These are phyloP conservation scores for Gonatopus flavifemur DNA, from an alignment of 1,140 invertebrate genomes.

Conservation along the genomic window DNA sequence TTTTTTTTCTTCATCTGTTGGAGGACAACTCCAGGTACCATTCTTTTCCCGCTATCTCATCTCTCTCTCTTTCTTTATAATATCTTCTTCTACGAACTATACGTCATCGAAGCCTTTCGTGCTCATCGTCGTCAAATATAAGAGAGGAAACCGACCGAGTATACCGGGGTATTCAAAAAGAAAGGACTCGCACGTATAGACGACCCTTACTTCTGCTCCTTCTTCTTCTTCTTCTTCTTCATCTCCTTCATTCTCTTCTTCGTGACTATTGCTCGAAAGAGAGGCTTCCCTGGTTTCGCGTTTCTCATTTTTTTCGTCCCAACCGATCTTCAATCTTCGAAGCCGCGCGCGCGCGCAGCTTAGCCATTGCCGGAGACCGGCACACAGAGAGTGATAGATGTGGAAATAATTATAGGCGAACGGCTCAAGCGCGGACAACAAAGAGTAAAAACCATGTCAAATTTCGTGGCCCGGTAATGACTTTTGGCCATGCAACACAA, in stretches of 20 bases:
- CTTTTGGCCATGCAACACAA: constrained; percentile 48
- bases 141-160: not conserved
- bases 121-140: constrained; percentile 22
- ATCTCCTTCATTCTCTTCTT: not conserved
- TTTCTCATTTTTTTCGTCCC: constrained; percentile 39
- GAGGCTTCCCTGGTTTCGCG: constrained; percentile 38
- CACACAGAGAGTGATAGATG: constrained; percentile 48
- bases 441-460: constrained; percentile 56
- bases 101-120: constrained; percentile 39
- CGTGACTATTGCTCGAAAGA: constrained; percentile 39
- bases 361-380: constrained; percentile 30
- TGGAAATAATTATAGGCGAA: constrained; percentile 59
- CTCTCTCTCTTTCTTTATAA: constrained; percentile 31
- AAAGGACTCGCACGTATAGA: not conserved
- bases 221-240: not conserved
- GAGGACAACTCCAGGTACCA: constrained; percentile 31
- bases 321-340: constrained; percentile 51
- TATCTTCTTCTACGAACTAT: constrained; percentile 35
- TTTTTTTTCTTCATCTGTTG: constrained; percentile 26
- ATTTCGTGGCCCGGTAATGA: constrained; percentile 53
- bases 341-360: constrained; percentile 21
- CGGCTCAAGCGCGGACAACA: constrained; percentile 44
- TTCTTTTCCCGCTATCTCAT: constrained; percentile 23
- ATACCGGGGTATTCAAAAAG: not conserved
- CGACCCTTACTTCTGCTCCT: not conserved